Conservation (phyloP, 1,140 invertebrate species). For the Zaprionus ornatus region DNA sequence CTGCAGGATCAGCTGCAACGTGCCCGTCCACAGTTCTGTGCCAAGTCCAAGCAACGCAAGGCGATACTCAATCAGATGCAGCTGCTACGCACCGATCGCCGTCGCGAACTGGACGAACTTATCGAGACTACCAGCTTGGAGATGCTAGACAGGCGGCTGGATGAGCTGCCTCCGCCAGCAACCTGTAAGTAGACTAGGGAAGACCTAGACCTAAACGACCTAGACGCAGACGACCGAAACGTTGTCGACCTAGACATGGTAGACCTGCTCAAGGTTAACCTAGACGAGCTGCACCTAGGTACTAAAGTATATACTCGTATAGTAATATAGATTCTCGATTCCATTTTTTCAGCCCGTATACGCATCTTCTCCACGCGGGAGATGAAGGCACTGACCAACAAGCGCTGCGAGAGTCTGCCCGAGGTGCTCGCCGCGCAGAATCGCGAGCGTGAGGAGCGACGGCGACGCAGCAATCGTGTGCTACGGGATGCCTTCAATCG, state of each 20-base stretch:
- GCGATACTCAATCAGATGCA: slow-evolving; percentile 79
- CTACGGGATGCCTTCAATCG: slow-evolving; percentile 78
- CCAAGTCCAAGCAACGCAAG: slow-evolving; percentile 74
- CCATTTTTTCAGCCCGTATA: slow-evolving; percentile 55
- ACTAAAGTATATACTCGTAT: no score
- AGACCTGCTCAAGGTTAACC: no score
- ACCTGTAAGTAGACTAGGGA: slow-evolving; percentile 45
- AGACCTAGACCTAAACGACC: not conserved
- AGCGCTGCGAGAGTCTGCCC: slow-evolving; percentile 63
- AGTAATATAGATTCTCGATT: no score
- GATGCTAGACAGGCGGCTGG: slow-evolving; percentile 57
- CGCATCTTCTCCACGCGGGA: slow-evolving; percentile 70
- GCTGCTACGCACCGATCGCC: slow-evolving; percentile 59
- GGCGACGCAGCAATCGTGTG: slow-evolving; percentile 66
- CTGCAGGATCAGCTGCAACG: slow-evolving; percentile 74
- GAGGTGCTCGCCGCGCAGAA: slow-evolving; percentile 67
- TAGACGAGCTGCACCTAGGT: no score
- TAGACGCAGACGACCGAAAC: no score
- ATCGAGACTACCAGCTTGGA: slow-evolving; percentile 53
- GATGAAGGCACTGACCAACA: slow-evolving; percentile 79
- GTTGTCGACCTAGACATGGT: no score
- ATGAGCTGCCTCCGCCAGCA: slow-evolving; percentile 67
- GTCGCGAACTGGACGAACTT: slow-evolving; percentile 66
- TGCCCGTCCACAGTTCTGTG: slow-evolving; percentile 67
- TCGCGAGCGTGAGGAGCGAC: slow-evolving; percentile 55